Conservation (phyloP, 2,113 vertebrate species). For the Muscicapa adusta region DNA sequence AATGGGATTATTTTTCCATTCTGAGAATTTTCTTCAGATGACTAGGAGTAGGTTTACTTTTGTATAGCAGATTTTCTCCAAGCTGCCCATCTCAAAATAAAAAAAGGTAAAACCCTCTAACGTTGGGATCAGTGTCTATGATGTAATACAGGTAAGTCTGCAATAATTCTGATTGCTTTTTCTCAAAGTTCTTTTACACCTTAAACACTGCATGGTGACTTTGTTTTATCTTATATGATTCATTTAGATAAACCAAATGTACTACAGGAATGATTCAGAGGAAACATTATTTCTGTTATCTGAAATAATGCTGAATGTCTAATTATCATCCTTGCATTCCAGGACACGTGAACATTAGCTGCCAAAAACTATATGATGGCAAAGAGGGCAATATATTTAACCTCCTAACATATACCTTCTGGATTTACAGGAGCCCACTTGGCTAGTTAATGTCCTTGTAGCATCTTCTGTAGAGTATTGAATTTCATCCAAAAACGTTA, state of each 20-base stretch:
- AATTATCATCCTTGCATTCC: background rate
- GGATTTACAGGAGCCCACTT: background rate
- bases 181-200: background rate
- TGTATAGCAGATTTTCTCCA: background rate
- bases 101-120: fast-evolving
- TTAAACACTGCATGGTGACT: background rate
- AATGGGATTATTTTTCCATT: background rate
- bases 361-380: background rate
- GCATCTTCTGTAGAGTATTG: background rate
- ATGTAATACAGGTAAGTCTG: background rate
- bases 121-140: background rate
- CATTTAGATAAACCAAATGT: background rate
- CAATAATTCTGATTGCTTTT: background rate
- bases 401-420: background rate
- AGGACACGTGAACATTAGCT: background rate
- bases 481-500: background rate
- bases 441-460: background rate
- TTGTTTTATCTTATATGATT: background rate
- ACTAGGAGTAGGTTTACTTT: background rate
- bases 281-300: background rate
- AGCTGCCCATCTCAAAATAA: background rate
- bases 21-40: background rate
- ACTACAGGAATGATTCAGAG: background rate
- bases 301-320: background rate
- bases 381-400: background rate